Percentiles rank a stretch among this genome's conserved stretches.
phyloP scores from a whole-genome alignment of 1,140 invertebrate genomes.

The Temnothorax longispinosus region DNA sequence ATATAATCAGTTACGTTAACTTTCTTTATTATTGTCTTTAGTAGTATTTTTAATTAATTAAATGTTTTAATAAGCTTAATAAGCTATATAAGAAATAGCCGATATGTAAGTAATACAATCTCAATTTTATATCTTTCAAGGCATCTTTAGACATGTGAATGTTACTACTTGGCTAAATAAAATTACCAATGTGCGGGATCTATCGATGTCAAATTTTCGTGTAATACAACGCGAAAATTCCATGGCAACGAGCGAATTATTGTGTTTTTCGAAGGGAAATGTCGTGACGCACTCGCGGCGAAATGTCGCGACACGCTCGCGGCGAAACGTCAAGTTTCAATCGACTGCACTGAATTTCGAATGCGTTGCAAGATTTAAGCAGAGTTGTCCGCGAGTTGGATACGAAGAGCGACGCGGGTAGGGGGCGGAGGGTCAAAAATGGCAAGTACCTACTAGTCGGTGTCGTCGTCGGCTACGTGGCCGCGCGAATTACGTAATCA shows the following conservation, averaged over 20 bases:
- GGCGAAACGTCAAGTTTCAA: constrained; percentile 9
- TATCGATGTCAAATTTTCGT: constrained; percentile 11
- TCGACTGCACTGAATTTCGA: constrained; percentile 42
- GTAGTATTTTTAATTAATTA: neutral
- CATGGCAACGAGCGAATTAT: constrained; percentile 16
- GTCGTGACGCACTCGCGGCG: constrained; percentile 15
- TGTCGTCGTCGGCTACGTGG: constrained; percentile 69
- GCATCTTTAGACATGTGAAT: neutral
- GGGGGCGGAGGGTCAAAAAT: constrained; percentile 12
- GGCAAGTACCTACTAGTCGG: constrained; percentile 34
- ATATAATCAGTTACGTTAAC: neutral
- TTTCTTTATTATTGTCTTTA: neutral
- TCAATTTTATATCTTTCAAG: neutral
- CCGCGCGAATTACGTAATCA: constrained; percentile 78
- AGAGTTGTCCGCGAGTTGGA: constrained; percentile 32
- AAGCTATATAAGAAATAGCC: neutral
- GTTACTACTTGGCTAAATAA: neutral
- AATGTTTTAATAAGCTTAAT: neutral
- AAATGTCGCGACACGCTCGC: constrained; percentile 28
- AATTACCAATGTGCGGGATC: neutral
- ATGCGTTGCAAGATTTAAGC: constrained; percentile 69
- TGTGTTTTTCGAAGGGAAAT: constrained; percentile 28
- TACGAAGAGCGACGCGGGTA: neutral
- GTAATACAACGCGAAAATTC: neutral
- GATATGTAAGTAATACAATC: neutral